phyloP scores from a whole-genome alignment of 2,888 invertebrate species.

The Entomobrya multifasciata region DNA sequence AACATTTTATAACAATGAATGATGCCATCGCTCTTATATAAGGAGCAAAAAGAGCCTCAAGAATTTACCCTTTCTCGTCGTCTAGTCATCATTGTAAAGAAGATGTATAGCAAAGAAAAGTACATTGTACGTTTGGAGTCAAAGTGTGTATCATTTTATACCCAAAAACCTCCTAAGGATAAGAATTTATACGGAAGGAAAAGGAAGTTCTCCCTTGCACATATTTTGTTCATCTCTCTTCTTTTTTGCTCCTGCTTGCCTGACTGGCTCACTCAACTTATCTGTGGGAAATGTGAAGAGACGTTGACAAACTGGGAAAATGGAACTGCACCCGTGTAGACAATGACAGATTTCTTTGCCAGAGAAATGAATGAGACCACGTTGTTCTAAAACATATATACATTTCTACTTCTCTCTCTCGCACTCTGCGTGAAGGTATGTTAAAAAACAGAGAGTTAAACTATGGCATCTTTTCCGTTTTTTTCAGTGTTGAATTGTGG shows the following conservation, averaged over 20 bases:
- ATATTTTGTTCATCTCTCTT: conserved; percentile 53
- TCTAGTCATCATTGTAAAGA: neutral
- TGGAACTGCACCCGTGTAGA: conserved; percentile 72
- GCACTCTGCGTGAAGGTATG: conserved; percentile 10
- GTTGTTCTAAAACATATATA: neutral
- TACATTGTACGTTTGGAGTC: conserved; percentile 31
- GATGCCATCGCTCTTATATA: neutral
- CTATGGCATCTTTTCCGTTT: neutral
- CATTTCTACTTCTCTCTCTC: too few species aligned
- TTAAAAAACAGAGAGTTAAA: too few species aligned
- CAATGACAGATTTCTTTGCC: conserved; percentile 75
- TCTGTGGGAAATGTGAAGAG: conserved; percentile 70
- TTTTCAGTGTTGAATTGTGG: conserved; percentile 1
- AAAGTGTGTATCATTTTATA: conserved; percentile 40
- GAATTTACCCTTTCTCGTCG: conserved; percentile 47
- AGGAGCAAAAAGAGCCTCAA: conserved; percentile 10
- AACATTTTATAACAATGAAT: conserved; percentile 33
- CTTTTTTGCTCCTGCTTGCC: conserved; percentile 26
- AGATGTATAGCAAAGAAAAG: neutral
- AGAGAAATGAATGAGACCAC: conserved; percentile 65
- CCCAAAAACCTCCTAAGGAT: neutral
- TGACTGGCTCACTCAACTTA: conserved; percentile 54
- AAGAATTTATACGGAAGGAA: conserved; percentile 20
- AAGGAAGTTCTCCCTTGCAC: conserved; percentile 36
- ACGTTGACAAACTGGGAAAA: conserved; percentile 74